Conservation (phyloP, 2,797 vertebrate genomes). For the Myotis planiceps region DNA sequence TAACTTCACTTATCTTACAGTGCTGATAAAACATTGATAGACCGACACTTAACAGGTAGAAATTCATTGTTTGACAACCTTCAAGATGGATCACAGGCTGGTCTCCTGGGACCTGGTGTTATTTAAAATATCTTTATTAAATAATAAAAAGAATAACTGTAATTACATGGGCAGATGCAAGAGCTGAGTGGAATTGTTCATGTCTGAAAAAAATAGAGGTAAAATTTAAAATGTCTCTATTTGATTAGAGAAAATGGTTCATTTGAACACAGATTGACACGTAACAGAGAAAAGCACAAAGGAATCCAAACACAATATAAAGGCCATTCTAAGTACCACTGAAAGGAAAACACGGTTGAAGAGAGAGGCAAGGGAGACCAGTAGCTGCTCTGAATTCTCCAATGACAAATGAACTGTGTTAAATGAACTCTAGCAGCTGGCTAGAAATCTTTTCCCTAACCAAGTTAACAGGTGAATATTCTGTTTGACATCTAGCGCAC, state of each 20-base stretch:
- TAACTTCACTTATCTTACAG: neutral
- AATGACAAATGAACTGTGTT: neutral
- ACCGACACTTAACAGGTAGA: neutral
- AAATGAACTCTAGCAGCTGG: neutral
- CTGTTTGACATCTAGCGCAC: neutral
- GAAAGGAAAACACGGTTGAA: neutral
- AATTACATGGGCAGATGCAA: neutral
- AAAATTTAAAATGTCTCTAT: neutral
- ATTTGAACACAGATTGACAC: neutral
- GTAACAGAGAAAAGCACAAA: slow-evolving; percentile 1
- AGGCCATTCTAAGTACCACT: neutral
- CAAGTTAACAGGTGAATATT: neutral
- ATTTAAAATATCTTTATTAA: slow-evolving; percentile 26
- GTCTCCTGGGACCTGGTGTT: neutral
- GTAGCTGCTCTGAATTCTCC: neutral
- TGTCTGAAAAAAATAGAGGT: neutral
- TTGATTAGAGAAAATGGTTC: neutral
- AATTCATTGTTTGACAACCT: neutral
- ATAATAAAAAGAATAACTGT: neutral
- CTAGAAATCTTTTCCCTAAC: neutral
- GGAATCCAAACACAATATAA: neutral
- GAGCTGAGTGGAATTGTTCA: neutral
- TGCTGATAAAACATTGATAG: neutral
- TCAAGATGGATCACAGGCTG: neutral
- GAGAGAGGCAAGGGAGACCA: neutral